Conservation (phyloP, 2,888 invertebrate species). For the Acleris emargana region DNA sequence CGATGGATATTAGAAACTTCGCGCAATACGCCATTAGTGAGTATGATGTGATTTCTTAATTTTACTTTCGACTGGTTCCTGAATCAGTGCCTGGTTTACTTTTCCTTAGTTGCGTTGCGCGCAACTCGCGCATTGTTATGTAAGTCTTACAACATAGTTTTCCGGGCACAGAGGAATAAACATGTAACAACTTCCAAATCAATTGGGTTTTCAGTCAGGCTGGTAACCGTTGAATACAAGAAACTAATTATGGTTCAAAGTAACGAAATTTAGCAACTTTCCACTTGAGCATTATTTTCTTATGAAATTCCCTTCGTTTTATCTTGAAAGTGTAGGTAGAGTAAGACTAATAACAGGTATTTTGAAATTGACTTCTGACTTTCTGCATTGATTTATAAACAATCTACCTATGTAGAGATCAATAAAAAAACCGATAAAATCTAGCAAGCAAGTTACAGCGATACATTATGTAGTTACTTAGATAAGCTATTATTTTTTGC, state of each 20-base stretch:
- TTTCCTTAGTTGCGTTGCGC: conserved; percentile 3
- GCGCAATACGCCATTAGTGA: conserved; percentile 69
- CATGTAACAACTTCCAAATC: conserved; percentile 6
- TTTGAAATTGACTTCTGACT: no score
- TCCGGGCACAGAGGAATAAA: conserved; percentile 2
- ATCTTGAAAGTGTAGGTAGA: background rate
- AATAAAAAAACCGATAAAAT: no score
- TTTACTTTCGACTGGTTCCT: conserved; percentile 45
- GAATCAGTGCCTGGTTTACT: background rate
- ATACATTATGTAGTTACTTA: conserved; percentile 3
- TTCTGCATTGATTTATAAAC: background rate
- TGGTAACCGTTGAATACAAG: conserved; percentile 3
- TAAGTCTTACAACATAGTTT: conserved; percentile 23
- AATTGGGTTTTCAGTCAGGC: conserved; percentile 7
- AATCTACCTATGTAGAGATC: background rate
- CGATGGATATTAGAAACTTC: conserved; percentile 59
- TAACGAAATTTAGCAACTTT: no score
- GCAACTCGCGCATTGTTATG: conserved; percentile 20
- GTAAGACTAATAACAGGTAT: background rate
- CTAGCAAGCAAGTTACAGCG: background rate
- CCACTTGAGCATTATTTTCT: background rate
- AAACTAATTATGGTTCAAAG: background rate
- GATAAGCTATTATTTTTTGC: conserved; percentile 21
- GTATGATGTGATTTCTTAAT: conserved; percentile 50
- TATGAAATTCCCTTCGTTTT: conserved; percentile 4